Conservation (phyloP, 2,113 vertebrate genomes). For the Suricata suricatta region DNA sequence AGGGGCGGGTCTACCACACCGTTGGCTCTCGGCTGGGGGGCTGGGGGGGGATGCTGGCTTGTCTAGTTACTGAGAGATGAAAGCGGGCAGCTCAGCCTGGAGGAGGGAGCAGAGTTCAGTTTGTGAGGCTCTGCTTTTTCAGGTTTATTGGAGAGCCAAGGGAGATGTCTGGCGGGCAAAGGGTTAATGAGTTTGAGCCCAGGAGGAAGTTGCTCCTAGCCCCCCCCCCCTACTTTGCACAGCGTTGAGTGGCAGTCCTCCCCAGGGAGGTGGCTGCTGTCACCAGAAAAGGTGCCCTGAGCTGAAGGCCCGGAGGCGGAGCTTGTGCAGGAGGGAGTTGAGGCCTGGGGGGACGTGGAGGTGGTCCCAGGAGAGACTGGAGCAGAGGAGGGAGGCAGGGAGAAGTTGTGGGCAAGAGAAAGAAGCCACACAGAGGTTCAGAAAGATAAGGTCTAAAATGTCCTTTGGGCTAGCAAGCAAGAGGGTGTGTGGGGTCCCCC, state of each 20-base stretch:
- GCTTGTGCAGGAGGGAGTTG: neutral
- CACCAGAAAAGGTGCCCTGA: neutral
- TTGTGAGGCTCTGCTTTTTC: neutral
- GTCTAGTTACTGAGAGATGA: neutral
- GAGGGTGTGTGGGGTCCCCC: neutral
- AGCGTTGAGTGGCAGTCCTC: fast-evolving
- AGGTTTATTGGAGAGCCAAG: neutral
- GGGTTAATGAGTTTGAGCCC: neutral
- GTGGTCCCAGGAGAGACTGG: neutral
- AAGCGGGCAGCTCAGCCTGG: neutral
- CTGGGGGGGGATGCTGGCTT: neutral
- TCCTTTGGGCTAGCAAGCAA: neutral
- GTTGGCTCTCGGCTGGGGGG: neutral
- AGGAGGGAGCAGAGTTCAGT: neutral
- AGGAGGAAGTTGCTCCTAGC: neutral
- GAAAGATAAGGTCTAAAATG: neutral
- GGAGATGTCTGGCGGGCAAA: neutral
- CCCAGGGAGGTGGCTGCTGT: neutral
- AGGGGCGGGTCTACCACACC: neutral
- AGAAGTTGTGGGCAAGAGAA: neutral
- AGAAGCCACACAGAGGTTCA: neutral
- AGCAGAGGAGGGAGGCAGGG: neutral
- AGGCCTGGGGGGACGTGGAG: neutral
- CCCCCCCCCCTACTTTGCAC: neutral
- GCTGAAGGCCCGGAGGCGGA: neutral